Base-by-base conservation (phyloP, 1,140 invertebrate species). In the Apolygus lucorum region DNA sequence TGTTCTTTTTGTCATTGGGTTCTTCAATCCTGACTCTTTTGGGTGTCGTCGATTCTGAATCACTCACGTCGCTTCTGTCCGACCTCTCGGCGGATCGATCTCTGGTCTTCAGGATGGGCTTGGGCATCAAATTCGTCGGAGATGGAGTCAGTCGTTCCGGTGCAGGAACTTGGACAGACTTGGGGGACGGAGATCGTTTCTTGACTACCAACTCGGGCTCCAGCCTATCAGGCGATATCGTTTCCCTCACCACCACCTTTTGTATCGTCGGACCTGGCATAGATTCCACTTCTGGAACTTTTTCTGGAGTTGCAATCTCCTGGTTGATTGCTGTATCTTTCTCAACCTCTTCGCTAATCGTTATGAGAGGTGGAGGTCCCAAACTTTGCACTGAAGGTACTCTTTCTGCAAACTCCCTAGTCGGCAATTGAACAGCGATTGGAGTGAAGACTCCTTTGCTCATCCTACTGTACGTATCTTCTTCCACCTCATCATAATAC, bases 11-110 rank as follows among this genome's bases (percentile, higher is more conserved):
- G 13, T 70, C 68, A 1, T 71, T 69, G 11, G 75, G 74, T 67
- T 73, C 73, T 71, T 73, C 71, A 11, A 77, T 77, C 27, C 73
- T 68, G 13, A 73, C 72, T 27, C 73, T 52, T 52, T 76, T 74
- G 28, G 71, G 70, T 17, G 49, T 66, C 25, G 69, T 71, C 1
- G 26, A 13, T 29, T 70, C 62, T 17, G 69, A 25, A 63, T 27
- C 34, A 67, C 70, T 67, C 49, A 67, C 28, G 2, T 70, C 71
- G 28, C 29, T 28, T 1, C 28, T 26, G 28, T 42, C 29, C 2
- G 68, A 52, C 34, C 28, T 63, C 1, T 29, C 28, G 28, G 28
- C n/a, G 1, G 52, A 62, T 62, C 28, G 26, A 26, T 54, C 28
- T 65, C 67, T 70, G 8, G 63, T 52, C 70, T 74, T 74, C 25